These are phyloP conservation scores for Labeo calbasu DNA, from an alignment of 2,797 vertebrate species.

Conservation along the genomic window DNA sequence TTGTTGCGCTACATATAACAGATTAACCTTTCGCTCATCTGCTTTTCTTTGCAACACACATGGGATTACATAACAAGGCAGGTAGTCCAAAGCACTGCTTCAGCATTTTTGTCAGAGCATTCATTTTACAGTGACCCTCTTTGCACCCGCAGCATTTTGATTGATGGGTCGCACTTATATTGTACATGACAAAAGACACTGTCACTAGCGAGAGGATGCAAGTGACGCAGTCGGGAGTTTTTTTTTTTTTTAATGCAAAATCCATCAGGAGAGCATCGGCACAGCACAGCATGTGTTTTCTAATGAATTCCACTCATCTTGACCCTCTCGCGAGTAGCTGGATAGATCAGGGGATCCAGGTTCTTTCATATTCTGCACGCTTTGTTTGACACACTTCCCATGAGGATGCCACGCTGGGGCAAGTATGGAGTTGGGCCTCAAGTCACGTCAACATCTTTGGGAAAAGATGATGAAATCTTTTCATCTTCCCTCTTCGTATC, in stretches of 20 bases:
- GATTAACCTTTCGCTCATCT: conserved; percentile 38
- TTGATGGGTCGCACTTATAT: conserved; percentile 39
- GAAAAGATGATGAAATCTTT: conserved; percentile 45
- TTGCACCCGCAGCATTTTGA: conserved; percentile 39
- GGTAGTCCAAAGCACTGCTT: conserved; percentile 15
- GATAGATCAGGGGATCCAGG: conserved; percentile 48
- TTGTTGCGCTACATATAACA: conserved; percentile 17
- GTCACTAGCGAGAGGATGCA: conserved; percentile 3
- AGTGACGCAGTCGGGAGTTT: neutral
- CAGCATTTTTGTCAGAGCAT: conserved; percentile 38
- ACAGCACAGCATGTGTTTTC: conserved; percentile 32
- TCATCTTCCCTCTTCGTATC: conserved; percentile 17
- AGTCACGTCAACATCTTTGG: conserved; percentile 46
- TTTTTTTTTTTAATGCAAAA: neutral
- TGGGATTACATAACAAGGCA: conserved; percentile 30
- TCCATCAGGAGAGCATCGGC: conserved; percentile 38
- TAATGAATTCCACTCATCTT: conserved; percentile 51
- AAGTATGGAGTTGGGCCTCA: conserved; percentile 28
- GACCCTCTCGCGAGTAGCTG: conserved; percentile 36
- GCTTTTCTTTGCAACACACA: neutral
- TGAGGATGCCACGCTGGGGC: conserved; percentile 31
- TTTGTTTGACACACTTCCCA: conserved; percentile 52
- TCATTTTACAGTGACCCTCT: conserved; percentile 36
- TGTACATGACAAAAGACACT: conserved; percentile 34
- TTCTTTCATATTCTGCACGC: conserved; percentile 46